Conservation (phyloP, 2,113 vertebrate genomes). For the Mola mola region DNA sequence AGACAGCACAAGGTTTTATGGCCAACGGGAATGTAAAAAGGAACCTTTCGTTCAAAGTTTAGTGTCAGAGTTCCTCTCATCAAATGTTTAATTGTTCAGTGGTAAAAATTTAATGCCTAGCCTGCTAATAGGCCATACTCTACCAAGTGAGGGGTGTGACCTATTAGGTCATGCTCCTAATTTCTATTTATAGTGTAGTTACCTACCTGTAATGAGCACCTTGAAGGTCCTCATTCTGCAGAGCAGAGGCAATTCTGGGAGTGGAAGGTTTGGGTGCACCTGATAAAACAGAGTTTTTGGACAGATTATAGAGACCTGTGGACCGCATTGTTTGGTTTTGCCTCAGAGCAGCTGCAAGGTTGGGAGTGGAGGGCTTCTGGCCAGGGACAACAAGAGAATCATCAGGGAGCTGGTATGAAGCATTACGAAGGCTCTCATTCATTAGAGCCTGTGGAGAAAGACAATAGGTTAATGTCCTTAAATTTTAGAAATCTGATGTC, state of each 20-base stretch:
- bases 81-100: not conserved
- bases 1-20: too few species aligned
- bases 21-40: too few species aligned
- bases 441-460: conserved; percentile 68
- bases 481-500: not conserved
- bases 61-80: too few species aligned
- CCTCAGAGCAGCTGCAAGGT: conserved; percentile 62
- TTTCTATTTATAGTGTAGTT: conserved; percentile 10
- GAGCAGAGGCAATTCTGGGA: conserved; percentile 62
- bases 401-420: conserved; percentile 69
- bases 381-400: conserved; percentile 70
- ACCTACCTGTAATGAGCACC: conserved; percentile 51
- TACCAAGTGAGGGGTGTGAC: too few species aligned
- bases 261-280: conserved; percentile 61
- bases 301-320: conserved; percentile 52
- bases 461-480: not conserved
- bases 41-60: too few species aligned
- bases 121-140: not conserved
- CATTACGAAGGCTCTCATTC: conserved; percentile 68
- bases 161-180: not conserved
- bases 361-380: conserved; percentile 60
- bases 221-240: conserved; percentile 61
- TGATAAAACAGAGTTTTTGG: conserved; percentile 63
- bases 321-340: conserved; percentile 63
- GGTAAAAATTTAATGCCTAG: not conserved